Evolutionary conservation across 2,113 vertebrate genomes (phyloP).

Genomic region (Pycnonotus jocosus): DNA sequence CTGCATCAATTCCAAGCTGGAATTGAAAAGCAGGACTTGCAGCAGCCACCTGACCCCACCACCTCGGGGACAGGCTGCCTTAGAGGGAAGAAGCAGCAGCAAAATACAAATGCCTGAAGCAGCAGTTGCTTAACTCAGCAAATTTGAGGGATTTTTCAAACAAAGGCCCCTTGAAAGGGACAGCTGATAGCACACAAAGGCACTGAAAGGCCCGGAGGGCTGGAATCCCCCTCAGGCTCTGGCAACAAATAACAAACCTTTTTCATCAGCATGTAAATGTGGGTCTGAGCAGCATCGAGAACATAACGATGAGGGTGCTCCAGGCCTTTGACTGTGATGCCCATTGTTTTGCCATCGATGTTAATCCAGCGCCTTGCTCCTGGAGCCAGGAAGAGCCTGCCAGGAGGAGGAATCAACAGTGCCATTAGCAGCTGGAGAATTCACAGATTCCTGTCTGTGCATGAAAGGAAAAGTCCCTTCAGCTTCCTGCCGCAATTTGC

Average conservation of each 20-base stretch:
- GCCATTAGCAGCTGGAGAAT: background rate
- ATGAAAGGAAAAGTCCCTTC: background rate
- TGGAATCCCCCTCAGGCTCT: constrained; percentile 2
- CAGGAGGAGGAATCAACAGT: background rate
- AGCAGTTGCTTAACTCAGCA: background rate
- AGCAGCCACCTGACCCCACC: background rate
- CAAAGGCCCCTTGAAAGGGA: background rate
- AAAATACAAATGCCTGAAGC: background rate
- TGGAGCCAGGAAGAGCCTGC: constrained; percentile 91
- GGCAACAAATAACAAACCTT: constrained; percentile 78
- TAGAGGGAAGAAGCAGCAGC: background rate
- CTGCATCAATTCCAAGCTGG: background rate
- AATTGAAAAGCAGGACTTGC: background rate
- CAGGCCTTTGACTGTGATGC: constrained; percentile 89
- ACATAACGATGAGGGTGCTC: constrained; percentile 94
- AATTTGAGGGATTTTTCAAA: background rate
- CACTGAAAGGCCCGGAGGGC: background rate
- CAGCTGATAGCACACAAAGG: background rate
- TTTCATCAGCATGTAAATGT: constrained; percentile 99
- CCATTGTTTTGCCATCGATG: constrained; percentile 98
- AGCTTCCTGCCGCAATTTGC: background rate
- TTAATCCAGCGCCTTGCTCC: constrained; percentile 97
- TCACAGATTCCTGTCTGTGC: background rate
- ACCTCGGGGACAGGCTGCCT: background rate
- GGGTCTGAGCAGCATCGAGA: constrained; percentile 93